Base-by-base conservation (phyloP, 2,888 invertebrate species). In the Clanis bilineata region DNA sequence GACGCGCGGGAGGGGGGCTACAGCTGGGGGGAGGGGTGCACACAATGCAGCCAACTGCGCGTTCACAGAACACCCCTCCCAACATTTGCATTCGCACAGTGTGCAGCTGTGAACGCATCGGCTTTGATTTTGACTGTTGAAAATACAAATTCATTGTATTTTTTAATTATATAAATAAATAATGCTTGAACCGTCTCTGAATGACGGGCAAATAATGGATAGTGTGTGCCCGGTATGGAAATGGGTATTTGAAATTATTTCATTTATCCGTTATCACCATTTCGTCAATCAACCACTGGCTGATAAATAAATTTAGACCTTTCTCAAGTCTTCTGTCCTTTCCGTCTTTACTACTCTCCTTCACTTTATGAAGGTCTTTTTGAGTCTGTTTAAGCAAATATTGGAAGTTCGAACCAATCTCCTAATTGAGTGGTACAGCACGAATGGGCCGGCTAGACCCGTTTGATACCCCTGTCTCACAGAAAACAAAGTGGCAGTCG, bases 1-100 rank as follows among this genome's bases (percentile, higher is more conserved):
- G 36, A 39, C 39, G 51, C 22, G 57, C 51, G 64, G 62, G 65
- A 64, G 61, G 59, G 58, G 63, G 55, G 54, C 58, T 55, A 56
- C 68, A 60, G 64, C 64, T n/a, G 59, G 69, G 73, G 72, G 72
- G 69, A 67, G 59, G 69, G 73, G 72, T 72, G 69, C 67, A 74
- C 77, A 90, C 90, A 90, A 90, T 90, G 89, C 88, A 88, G 84
- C 89, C 89, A 88, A 89, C 90, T 90, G 87, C 84, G 85, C 89
- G 88, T 88, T 88, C 88, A 84, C 88, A 87, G 74, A 71, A 71
- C 80, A 77, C 82, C 82, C 82, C 80, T 74, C 80, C 80, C 80
- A 70, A 79, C 88, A 88, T 88, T 89, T 89, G 89, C 89, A 89
- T 88, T 77, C 74, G 76, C 74, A 74, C 73, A 74, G 78, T 74